A percentile compares a stretch with the other conserved stretches of the same genome.
Evolutionary conservation across 2,797 vertebrate species (phyloP).

Genomic region (Pseudocheirus occidentalis): DNA sequence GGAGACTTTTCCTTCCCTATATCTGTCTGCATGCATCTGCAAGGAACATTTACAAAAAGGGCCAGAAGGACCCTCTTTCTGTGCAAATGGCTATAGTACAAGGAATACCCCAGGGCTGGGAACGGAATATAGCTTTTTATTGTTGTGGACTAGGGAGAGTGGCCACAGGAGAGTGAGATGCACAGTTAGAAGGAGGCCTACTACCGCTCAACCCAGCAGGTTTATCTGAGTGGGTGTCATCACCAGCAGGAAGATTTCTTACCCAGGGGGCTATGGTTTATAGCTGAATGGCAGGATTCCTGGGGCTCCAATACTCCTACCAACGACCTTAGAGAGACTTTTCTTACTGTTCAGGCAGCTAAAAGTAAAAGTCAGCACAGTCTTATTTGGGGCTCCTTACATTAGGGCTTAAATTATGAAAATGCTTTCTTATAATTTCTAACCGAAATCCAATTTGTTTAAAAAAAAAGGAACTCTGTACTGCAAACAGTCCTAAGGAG

Average conservation of each 20-base stretch:
- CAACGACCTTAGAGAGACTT: background rate
- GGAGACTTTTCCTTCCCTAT: conserved; percentile 68
- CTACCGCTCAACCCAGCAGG: conserved; percentile 34
- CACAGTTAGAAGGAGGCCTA: background rate
- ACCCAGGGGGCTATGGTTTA: conserved; percentile 1
- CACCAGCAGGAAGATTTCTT: conserved; percentile 32
- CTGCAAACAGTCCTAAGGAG: background rate
- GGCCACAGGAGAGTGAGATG: conserved; percentile 13
- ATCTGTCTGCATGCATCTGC: conserved; percentile 67
- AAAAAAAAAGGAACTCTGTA: background rate
- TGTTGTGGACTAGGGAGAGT: conserved; percentile 36
- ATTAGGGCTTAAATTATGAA: conserved; percentile 60
- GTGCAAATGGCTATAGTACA: conserved; percentile 59
- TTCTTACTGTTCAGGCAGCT: conserved; percentile 36
- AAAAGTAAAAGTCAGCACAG: conserved; percentile 53
- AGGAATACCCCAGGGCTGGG: conserved; percentile 68
- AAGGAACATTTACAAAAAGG: conserved; percentile 48
- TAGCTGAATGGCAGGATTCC: conserved; percentile 41
- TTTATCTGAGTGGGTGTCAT: background rate
- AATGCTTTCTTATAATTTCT: conserved; percentile 15
- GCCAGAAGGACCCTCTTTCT: conserved; percentile 65
- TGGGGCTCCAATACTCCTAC: conserved; percentile 20
- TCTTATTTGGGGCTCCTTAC: background rate
- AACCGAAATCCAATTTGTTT: conserved; percentile 49
- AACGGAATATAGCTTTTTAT: conserved; percentile 62